Evolutionary conservation across 2,797 vertebrate species (phyloP), one percentile per base, ranked within the genome.

Genomic region (Pteropus rufus): DNA sequence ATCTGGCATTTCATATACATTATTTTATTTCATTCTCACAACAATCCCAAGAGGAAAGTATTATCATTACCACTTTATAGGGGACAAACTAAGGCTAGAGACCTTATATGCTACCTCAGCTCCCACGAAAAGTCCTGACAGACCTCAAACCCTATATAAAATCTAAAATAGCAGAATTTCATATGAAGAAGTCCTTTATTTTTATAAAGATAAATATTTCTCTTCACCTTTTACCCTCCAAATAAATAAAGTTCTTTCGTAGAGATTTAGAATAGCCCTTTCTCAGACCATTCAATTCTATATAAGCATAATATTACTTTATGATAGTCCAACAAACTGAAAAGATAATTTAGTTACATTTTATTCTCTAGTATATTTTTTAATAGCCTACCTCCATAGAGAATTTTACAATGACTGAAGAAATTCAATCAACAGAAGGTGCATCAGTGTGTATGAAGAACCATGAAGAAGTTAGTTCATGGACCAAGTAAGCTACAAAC

Each of bases 311-410:
- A 67, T 18, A 82, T 1, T 84, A 49, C 36, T 92, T 93, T 80
- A 64, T 52, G 19, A 84, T 6, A 88, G 56, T 31, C 46, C 34
- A 80, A 31, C 44, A 93, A 89, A 83, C 4, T 31, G 46, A 49
- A 23, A 72, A 56, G 29, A 36, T 67, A 82, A 49, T 44, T 60
- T 14, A 89, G n/a, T 41, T 58, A 54, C 5, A 65, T 6, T 3
- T 54, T 76, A 41, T 60, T 91, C 39, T 93, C 49, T 86, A 86
- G 39, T 52, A 49, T 23, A 3, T 75, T 82, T 8, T 75, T 82
- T 8, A 76, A 96, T 60, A 3, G 93, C 97, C 98, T 98, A 98
- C 98, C 98, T 98, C 97, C 58, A 95, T 67, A 96, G 95, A 92
- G 15, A 72, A 75, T 44, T 97, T 84, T 97, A 98, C 54, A 97